phyloP scores from a whole-genome alignment of 1,140 invertebrate genomes.

The Dreissena rostriformis region DNA sequence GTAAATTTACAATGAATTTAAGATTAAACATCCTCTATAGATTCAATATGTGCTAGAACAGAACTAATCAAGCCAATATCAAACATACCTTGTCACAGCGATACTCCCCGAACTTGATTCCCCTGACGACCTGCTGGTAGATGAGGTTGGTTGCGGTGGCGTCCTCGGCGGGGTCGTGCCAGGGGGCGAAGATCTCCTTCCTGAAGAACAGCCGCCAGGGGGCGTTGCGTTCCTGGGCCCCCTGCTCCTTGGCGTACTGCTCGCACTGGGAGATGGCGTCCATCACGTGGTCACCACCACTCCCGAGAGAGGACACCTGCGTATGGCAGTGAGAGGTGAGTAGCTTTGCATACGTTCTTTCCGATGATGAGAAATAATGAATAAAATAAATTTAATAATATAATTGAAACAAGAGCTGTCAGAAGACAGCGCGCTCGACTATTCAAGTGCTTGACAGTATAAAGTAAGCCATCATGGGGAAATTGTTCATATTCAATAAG shows the following conservation, averaged over 20 bases:
- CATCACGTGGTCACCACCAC: slow-evolving; percentile 99
- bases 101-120: slow-evolving; percentile 99
- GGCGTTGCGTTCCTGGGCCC: slow-evolving; percentile 92
- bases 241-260: slow-evolving; percentile 99
- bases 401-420: too few species aligned
- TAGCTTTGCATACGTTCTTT: too few species aligned
- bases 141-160: slow-evolving; percentile 98
- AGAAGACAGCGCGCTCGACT: too few species aligned
- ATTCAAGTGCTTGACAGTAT: too few species aligned
- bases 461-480: too few species aligned
- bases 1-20: too few species aligned
- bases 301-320: slow-evolving; percentile 95
- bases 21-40: background rate
- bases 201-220: slow-evolving; percentile 89
- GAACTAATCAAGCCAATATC: background rate
- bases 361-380: too few species aligned
- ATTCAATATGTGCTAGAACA: background rate
- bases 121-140: slow-evolving; percentile 97
- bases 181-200: slow-evolving; percentile 99
- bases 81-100: slow-evolving; percentile 93
- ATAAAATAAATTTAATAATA: too few species aligned
- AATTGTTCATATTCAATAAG: too few species aligned
- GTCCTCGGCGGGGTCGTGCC: slow-evolving; percentile 98
- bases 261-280: slow-evolving; percentile 99
- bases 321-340: background rate